Evolutionary conservation across 2,797 vertebrate genomes (phyloP).

Genomic region (Peromyscus eremicus): DNA sequence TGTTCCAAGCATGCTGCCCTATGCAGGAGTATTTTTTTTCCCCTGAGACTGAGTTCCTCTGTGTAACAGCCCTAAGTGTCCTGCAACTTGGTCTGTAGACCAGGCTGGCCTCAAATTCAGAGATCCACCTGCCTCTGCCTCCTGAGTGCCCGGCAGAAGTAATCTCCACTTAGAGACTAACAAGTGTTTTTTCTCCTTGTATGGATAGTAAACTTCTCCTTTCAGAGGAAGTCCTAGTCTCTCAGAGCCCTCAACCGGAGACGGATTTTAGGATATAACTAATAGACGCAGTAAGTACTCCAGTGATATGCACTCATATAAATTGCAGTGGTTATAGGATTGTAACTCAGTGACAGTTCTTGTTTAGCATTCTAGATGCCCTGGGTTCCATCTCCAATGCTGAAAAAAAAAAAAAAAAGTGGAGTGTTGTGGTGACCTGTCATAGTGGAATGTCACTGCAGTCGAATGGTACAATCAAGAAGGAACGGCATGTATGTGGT

Average conservation of each 20-base stretch:
- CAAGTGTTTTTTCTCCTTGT: constrained; percentile 31
- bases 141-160: neutral
- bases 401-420: neutral
- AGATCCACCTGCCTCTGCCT: neutral
- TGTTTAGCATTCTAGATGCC: neutral
- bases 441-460: neutral
- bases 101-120: neutral
- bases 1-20: neutral
- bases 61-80: neutral
- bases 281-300: neutral
- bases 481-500: neutral
- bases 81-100: neutral
- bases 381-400: neutral
- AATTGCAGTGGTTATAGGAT: neutral
- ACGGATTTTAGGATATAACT: constrained; percentile 36
- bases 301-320: neutral
- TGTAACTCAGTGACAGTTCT: neutral
- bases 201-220: neutral
- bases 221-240: neutral
- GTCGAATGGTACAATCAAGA: neutral
- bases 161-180: neutral
- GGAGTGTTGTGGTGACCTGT: neutral
- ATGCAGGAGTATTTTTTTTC: neutral
- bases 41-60: neutral
- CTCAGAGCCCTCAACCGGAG: neutral